A percentile compares a stretch with the other conserved stretches of the same genome.
Evolutionary conservation across 1,140 invertebrate species (phyloP).

Genomic region (Drosophila nannoptera): DNA sequence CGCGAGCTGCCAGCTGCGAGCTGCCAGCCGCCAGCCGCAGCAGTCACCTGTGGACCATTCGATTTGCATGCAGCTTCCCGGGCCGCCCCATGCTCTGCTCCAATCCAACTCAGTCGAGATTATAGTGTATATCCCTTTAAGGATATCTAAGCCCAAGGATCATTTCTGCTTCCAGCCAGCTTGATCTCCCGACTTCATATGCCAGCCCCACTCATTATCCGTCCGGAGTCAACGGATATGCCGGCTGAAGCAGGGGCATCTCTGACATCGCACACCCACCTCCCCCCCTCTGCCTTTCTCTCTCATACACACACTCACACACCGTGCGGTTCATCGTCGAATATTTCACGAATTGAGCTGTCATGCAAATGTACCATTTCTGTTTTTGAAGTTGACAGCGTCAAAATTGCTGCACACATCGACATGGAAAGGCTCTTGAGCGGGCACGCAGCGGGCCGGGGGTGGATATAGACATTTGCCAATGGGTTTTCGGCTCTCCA

Average conservation of each 20-base stretch:
- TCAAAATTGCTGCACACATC: conserved; percentile 66
- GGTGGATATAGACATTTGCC: background rate
- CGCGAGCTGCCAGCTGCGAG: background rate
- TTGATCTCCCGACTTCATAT: background rate
- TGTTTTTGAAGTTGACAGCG: conserved; percentile 75
- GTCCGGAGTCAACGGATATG: no score
- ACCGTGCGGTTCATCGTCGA: conserved; percentile 27
- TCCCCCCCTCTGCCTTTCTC: background rate
- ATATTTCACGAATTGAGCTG: conserved; percentile 77
- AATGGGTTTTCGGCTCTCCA: conserved; percentile 7
- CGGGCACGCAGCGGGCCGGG: background rate
- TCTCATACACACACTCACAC: conserved; percentile 18
- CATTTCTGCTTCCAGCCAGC: no score
- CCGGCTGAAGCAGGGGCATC: background rate
- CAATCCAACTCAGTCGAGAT: no score
- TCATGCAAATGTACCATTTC: conserved; percentile 76
- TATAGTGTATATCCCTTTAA: no score
- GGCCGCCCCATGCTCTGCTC: no score
- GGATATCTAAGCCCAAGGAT: no score
- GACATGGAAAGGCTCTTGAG: conserved; percentile 31
- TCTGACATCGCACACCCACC: conserved; percentile 16
- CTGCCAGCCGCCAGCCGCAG: background rate
- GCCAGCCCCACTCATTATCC: background rate
- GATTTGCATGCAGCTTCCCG: conserved; percentile 5
- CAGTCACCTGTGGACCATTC: conserved; percentile 28